These are phyloP conservation scores for Trachelipus rathkii DNA, from an alignment of 1,140 invertebrate genomes.

Conservation along the genomic window DNA sequence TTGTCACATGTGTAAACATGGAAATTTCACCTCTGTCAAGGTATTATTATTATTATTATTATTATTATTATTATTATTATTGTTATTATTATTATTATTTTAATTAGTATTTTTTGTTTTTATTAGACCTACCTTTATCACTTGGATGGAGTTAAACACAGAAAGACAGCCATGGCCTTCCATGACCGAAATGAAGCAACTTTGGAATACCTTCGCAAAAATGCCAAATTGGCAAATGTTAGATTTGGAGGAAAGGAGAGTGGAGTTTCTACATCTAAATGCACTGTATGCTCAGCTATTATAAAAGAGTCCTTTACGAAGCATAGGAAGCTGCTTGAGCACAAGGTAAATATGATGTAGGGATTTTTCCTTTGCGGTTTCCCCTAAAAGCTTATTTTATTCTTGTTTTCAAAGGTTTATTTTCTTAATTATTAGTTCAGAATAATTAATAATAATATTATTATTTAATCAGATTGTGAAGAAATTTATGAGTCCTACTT, in stretches of 20 bases:
- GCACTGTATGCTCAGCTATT: neutral
- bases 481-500: neutral
- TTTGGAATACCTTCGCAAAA: neutral
- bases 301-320: neutral
- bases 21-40: neutral
- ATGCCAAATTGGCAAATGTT: neutral
- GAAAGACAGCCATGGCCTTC: neutral
- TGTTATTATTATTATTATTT: neutral
- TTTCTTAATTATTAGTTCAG: neutral
- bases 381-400: neutral
- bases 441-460: neutral
- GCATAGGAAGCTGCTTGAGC: neutral
- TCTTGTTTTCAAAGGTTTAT: neutral
- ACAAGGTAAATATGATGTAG: neutral
- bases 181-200: neutral
- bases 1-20: constrained; percentile 7
- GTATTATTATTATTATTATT: neutral
- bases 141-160: neutral
- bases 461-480: neutral
- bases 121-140: neutral
- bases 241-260: neutral
- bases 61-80: neutral
- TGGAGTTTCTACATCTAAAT: neutral
- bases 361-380: neutral
- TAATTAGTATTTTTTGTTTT: neutral